A percentile compares a stretch with the other conserved stretches of the same genome.
phyloP scores from a whole-genome alignment of 2,888 invertebrate genomes.

The Odontocerum albicorne region DNA sequence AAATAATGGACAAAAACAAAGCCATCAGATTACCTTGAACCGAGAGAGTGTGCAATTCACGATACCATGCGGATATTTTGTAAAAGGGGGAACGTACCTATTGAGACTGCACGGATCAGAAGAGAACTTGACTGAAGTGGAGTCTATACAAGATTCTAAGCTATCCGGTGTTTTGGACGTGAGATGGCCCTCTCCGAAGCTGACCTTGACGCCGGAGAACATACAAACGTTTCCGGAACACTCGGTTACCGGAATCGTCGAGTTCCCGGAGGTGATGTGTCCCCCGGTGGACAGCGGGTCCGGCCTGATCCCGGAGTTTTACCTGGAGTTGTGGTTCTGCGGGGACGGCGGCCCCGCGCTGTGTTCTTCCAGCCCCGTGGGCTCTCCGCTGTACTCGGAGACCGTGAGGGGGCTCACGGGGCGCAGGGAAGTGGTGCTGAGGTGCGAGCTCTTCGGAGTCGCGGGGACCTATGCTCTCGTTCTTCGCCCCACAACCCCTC shows the following conservation, averaged over 20 bases:
- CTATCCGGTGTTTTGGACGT: constrained; percentile 69
- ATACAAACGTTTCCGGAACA: constrained; percentile 79
- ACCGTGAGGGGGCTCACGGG: constrained; percentile 74
- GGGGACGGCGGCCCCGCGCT: constrained; percentile 70
- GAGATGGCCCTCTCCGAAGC: constrained; percentile 75
- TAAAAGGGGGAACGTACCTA: constrained; percentile 68
- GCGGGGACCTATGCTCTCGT: constrained; percentile 81
- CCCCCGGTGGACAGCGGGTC: constrained; percentile 61
- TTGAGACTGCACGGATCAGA: constrained; percentile 47
- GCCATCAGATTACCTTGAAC: too few species aligned
- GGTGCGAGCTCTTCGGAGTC: constrained; percentile 80
- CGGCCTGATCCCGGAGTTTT: constrained; percentile 64
- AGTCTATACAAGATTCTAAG: constrained; percentile 29
- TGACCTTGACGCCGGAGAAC: constrained; percentile 73
- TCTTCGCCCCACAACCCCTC: constrained; percentile 66
- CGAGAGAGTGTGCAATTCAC: constrained; percentile 42
- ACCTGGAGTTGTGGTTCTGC: constrained; percentile 79
- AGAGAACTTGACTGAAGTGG: constrained; percentile 34
- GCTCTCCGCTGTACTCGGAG: constrained; percentile 73
- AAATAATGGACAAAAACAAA: constrained; percentile 1
- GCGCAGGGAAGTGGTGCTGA: constrained; percentile 66
- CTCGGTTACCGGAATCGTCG: constrained; percentile 71
- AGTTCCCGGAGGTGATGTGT: constrained; percentile 64
- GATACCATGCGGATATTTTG: constrained; percentile 73
- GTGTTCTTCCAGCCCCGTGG: constrained; percentile 60